Evolutionary conservation across 2,888 invertebrate species (phyloP), one percentile per base, ranked within the genome.

Genomic region (Acronicta leporina): DNA sequence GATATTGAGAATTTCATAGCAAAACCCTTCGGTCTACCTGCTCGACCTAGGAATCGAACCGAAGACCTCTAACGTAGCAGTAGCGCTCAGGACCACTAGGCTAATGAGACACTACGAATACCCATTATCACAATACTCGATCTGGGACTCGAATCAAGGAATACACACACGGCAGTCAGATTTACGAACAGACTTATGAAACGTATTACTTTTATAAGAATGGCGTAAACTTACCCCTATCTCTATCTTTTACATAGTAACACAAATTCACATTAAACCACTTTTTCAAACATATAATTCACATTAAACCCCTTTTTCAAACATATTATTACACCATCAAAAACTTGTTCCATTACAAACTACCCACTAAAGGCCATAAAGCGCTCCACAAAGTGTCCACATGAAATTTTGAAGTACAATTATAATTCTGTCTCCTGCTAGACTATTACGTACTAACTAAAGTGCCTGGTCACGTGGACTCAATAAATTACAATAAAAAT

Each of bases 401-500:
- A 57, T 66, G 71, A 62, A 69, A 69, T 57, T 71, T 62, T 66
- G 62, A 71, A 66, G 71, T 54, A 72, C 86, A 86, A 86, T 87
- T 84, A 87, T 83, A 87, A 85, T 84, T 81, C 79, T 68, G 82
- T 80, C 83, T 77, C 81, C 80, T 76, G 68, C 70, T 67, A 78
- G 81, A 82, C 84, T 82, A 85, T 88, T 86, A 84, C 70, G 74
- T 79, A 79, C 79, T 78, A 82, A 77, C 79, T 80, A 82, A 87
- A 86, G 85, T 86, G 92, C 89, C 87, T 85, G 87, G 92, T 93
- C 93, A 93, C 93, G 93, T 83, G 83, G 83, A 80, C 75, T 82
- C 92, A 77, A 92, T 93, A 94, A 93, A 93, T 94, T 91, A 92
- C 86, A 87, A 90, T 89, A 90, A 92, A 91, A 92, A 87, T 84